Percentiles rank a stretch among this genome's conserved stretches.
Conservation (phyloP, 2,113 vertebrate genomes). For the Etia nguti region DNA sequence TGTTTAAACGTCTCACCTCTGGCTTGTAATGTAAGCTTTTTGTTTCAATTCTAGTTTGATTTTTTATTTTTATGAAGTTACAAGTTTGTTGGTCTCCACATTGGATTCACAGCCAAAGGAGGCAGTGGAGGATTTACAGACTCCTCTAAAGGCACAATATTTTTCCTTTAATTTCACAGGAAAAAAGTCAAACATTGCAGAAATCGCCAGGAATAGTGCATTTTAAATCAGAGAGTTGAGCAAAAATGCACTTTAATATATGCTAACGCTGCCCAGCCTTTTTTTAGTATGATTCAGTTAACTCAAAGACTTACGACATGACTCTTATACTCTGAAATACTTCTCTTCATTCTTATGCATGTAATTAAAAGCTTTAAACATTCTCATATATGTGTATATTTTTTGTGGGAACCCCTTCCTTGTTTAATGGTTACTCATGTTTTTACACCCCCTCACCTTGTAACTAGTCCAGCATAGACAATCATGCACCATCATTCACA, state of each 20-base stretch:
- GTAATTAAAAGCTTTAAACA: background rate
- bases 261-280: background rate
- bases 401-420: conserved; percentile 15
- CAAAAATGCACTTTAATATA: background rate
- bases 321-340: background rate
- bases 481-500: conserved; percentile 30
- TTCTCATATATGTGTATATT: background rate
- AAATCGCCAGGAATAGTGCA: background rate
- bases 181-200: background rate
- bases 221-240: background rate
- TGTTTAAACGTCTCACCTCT: background rate
- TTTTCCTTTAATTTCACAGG: background rate
- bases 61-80: background rate
- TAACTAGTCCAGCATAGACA: conserved; percentile 26
- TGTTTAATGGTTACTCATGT: conserved; percentile 31
- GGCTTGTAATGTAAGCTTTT: background rate
- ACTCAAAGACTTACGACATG: background rate
- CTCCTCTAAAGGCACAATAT: background rate
- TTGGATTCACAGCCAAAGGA: background rate
- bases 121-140: background rate
- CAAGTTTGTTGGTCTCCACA: background rate
- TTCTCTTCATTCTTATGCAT: background rate
- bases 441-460: conserved; percentile 16
- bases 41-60: background rate
- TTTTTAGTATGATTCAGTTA: background rate